Base-by-base conservation (phyloP, 2,888 invertebrate species). In the Priocnemis perturbator region DNA sequence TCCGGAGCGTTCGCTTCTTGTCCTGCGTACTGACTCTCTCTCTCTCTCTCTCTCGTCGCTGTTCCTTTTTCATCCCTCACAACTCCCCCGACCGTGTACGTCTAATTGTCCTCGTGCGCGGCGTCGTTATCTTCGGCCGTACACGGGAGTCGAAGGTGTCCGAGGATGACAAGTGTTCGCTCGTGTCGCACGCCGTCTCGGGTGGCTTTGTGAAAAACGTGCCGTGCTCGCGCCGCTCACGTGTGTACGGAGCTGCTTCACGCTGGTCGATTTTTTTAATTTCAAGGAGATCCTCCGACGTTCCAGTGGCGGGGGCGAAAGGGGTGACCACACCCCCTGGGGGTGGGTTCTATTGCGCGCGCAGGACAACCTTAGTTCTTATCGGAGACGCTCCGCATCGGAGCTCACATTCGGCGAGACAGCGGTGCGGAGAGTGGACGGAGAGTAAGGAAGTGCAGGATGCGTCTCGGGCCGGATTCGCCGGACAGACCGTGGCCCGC, bases 341-440 rank as follows among this genome's bases (percentile, higher is more conserved):
- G 82, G 83, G 82, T 77, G 81, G 84, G 69, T 69, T 80, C 75
- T 56, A 65, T 14, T 81, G 85, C 85, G 84, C 84, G 84, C 85
- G 83, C 85, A 84, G 23, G 48, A 62, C 44, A 67, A 61, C 69
- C 73, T 76, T 74, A 67, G 64, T 74, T 77, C 71, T 72, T 73
- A 74, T 73, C 65, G 67, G 67, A 66, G 60, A 67, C 59, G 58
- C 67, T 72, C 60, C 60, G 67, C 62, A 71, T 68, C 58, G 68
- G 70, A 53, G 63, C 61, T 57, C 60, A 63, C 74, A 77, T 73
- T 76, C 69, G 60, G 59, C 30, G 60, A 71, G 64, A 71, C 48
- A 57, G 45, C 52, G 45, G 64, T 64, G 14, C 63, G 55, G 53
- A 65, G 71, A 53, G 56, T 64, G 62, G 65, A 60, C 61, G 52